Percentiles rank a stretch among this genome's conserved stretches.
Evolutionary conservation across 2,888 invertebrate species (phyloP).

Genomic region (Amphipoea lucens): DNA sequence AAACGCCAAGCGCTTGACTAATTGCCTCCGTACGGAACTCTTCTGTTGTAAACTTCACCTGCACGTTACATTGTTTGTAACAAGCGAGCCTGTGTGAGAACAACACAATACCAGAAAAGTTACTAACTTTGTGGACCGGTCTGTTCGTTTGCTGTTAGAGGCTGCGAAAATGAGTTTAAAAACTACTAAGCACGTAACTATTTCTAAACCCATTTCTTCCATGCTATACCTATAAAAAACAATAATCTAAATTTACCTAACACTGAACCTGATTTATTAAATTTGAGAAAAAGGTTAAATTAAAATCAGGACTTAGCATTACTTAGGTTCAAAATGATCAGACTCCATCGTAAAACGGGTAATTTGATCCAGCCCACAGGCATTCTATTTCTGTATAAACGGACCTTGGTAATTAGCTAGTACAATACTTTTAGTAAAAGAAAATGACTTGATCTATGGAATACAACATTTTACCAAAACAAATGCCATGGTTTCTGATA

Average conservation of each 20-base stretch:
- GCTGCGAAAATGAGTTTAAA: neutral
- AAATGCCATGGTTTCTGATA: neutral
- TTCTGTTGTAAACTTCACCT: constrained; percentile 15
- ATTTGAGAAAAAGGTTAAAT: neutral
- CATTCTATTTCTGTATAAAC: neutral
- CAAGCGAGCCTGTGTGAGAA: neutral
- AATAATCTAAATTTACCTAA: neutral
- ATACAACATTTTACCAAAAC: neutral
- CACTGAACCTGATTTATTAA: neutral
- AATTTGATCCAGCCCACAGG: neutral
- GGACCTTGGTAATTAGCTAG: neutral
- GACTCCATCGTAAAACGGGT: neutral
- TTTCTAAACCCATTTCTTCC: neutral
- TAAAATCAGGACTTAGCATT: neutral
- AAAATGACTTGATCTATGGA: neutral
- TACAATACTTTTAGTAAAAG: neutral
- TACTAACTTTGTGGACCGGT: neutral
- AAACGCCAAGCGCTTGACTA: constrained; percentile 1
- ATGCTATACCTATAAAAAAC: neutral
- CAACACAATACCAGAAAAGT: constrained; percentile 2
- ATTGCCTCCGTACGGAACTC: constrained; percentile 15
- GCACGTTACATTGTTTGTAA: constrained; percentile 6
- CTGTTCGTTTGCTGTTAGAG: neutral
- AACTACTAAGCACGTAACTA: neutral
- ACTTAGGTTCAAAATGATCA: neutral